Percentiles rank a stretch among this genome's conserved stretches.
Evolutionary conservation across 2,113 vertebrate genomes (phyloP).

Genomic region (Choloepus hoffmanni): DNA sequence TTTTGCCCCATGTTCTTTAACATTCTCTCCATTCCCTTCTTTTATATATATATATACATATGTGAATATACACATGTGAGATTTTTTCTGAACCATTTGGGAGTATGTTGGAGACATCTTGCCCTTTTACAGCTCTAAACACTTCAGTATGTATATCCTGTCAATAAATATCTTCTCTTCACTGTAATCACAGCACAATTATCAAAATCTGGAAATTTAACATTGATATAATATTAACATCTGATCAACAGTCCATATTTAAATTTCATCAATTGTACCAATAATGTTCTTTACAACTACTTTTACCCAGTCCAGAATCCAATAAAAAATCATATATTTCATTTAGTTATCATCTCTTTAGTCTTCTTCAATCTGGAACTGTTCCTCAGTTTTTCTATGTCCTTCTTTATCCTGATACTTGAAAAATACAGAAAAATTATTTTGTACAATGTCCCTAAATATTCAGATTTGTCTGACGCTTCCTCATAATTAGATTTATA

Average conservation of each 20-base stretch:
- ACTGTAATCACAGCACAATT: neutral
- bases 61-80: too few species aligned
- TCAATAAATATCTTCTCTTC: neutral
- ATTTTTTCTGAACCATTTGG: neutral
- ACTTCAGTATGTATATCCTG: neutral
- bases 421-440: neutral
- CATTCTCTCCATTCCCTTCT: neutral
- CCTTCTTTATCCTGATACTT: neutral
- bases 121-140: neutral
- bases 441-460: neutral
- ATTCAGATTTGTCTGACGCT: neutral
- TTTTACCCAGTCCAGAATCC: neutral
- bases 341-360: neutral
- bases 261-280: neutral
- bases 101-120: neutral
- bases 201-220: neutral
- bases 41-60: neutral
- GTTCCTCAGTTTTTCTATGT: neutral
- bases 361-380: neutral
- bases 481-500: neutral
- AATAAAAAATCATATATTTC: neutral
- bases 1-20: neutral
- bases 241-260: neutral
- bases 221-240: neutral
- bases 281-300: neutral